Percentiles rank a stretch among this genome's conserved stretches.
phyloP scores from a whole-genome alignment of 1,140 invertebrate species.

The Aphaenogaster floridana region DNA sequence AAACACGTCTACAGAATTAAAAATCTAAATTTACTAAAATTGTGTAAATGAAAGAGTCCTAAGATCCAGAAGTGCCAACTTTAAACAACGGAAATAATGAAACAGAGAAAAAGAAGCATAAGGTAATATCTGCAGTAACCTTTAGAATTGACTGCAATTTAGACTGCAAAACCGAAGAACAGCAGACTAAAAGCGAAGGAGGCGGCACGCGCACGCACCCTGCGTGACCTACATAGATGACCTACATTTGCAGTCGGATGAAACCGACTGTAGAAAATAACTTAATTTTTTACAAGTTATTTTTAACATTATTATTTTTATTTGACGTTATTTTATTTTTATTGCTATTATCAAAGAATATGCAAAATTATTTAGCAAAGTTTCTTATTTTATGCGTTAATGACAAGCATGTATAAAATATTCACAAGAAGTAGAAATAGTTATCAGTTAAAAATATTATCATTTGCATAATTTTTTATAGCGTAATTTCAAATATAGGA shows the following conservation, averaged over 20 bases:
- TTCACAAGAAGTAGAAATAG: background rate
- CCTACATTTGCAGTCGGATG: slow-evolving; percentile 26
- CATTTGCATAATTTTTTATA: background rate
- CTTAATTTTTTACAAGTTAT: background rate
- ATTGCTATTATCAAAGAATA: background rate
- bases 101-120: background rate
- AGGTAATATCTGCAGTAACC: slow-evolving; percentile 20
- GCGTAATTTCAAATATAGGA: background rate
- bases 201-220: slow-evolving; percentile 42
- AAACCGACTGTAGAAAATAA: slow-evolving; percentile 34
- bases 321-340: background rate
- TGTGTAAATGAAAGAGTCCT: background rate
- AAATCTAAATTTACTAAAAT: slow-evolving; percentile 4
- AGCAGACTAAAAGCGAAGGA: slow-evolving; percentile 15
- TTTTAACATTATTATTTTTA: background rate
- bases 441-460: background rate
- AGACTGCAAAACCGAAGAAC: slow-evolving; percentile 19
- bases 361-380: background rate
- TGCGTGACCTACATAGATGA: slow-evolving; percentile 57
- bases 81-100: background rate
- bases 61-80: background rate
- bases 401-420: background rate
- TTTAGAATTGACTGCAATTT: slow-evolving; percentile 31
- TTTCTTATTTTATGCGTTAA: background rate
- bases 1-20: background rate